phyloP scores from a whole-genome alignment of 2,113 vertebrate genomes.

The Aythya baeri region DNA sequence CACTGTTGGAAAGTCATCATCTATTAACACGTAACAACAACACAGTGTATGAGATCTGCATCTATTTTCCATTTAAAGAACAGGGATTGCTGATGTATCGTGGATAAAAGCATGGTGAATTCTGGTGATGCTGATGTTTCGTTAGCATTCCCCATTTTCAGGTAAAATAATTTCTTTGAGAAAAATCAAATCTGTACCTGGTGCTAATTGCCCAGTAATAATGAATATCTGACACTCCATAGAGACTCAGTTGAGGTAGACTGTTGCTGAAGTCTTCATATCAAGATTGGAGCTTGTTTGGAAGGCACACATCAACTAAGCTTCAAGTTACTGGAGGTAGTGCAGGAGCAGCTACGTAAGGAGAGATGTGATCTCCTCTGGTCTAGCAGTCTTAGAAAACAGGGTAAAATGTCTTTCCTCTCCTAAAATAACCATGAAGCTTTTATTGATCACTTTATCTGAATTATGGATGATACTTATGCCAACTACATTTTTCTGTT shows the following conservation, averaged over 20 bases:
- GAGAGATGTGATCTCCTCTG: background rate
- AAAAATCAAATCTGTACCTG: slow-evolving; percentile 3
- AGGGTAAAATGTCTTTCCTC: background rate
- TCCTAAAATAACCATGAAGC: background rate
- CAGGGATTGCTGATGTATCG: background rate
- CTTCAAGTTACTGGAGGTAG: background rate
- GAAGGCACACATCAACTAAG: rapidly evolving
- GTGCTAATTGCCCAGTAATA: background rate
- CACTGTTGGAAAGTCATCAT: background rate
- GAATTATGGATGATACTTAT: slow-evolving; percentile 20
- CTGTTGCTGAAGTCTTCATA: background rate
- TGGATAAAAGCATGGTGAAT: background rate
- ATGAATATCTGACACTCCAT: background rate
- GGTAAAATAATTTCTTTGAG: slow-evolving; percentile 39
- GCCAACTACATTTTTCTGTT: background rate
- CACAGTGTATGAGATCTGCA: background rate
- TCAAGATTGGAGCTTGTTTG: background rate
- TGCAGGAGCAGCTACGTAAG: background rate
- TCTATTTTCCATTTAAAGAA: background rate
- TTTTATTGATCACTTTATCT: background rate
- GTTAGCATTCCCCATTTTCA: slow-evolving; percentile 11
- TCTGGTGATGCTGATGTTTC: background rate
- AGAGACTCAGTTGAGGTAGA: background rate
- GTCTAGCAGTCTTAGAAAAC: background rate
- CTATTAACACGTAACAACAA: background rate